Percentiles rank a stretch among this genome's conserved stretches.
Conservation (phyloP, 2,113 vertebrate species). For the Paramormyrops kingsleyae region DNA sequence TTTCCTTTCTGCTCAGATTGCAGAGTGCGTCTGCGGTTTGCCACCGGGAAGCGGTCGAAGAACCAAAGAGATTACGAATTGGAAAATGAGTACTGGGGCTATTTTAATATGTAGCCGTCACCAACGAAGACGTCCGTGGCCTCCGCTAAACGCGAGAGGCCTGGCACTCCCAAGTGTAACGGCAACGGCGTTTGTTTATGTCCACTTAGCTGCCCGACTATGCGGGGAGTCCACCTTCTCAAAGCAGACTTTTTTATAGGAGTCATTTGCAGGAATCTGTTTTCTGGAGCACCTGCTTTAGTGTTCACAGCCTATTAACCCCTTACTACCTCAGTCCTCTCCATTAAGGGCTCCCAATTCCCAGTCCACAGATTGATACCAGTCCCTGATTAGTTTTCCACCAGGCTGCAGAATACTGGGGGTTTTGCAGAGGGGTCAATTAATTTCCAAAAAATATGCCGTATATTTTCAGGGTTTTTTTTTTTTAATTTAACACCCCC, state of each 20-base stretch:
- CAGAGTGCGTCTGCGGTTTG: slow-evolving; percentile 26
- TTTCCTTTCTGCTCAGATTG: slow-evolving; percentile 20
- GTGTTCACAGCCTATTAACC: not conserved
- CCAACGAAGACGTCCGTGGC: not conserved
- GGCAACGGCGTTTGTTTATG: not conserved
- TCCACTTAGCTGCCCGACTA: not conserved
- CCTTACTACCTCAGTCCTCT: not conserved
- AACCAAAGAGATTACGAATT: not conserved
- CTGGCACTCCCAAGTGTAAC: not conserved
- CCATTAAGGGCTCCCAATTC: not conserved
- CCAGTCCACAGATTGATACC: not conserved
- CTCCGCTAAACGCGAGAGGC: not conserved
- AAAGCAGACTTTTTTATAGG: not conserved
- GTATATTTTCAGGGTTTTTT: not conserved
- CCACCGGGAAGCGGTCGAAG: slow-evolving; percentile 1
- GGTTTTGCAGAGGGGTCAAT: not conserved
- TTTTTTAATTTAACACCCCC: not conserved
- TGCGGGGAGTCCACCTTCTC: not conserved
- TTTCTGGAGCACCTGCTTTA: not conserved
- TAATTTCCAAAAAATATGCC: not conserved
- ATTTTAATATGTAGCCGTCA: not conserved
- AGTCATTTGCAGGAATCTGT: not conserved
- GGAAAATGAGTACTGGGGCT: not conserved
- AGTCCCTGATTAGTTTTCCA: not conserved
- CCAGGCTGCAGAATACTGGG: not conserved